Evolutionary conservation across 2,113 vertebrate species (phyloP).

Genomic region (Stomatorhinus ivindoensis): DNA sequence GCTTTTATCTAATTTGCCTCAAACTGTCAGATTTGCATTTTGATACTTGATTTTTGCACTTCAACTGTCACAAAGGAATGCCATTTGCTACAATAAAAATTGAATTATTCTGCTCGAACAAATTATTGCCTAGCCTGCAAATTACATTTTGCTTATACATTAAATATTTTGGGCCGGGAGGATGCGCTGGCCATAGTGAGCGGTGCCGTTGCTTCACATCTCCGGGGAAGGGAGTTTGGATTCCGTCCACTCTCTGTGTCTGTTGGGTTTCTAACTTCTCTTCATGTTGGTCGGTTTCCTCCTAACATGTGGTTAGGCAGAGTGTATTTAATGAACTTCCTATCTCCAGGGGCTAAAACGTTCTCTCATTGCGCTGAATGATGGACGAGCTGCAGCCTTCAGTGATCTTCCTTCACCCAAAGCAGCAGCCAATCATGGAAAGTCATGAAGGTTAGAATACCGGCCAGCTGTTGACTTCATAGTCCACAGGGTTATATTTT

Average conservation of each 20-base stretch:
- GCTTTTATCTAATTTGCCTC: slow-evolving; percentile 4
- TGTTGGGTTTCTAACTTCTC: not conserved
- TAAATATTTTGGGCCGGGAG: not conserved
- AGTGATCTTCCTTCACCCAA: not conserved
- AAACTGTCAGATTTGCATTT: slow-evolving; percentile 23
- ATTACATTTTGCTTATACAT: slow-evolving; percentile 1
- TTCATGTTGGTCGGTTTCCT: not conserved
- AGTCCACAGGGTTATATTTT: not conserved
- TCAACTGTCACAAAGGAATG: not conserved
- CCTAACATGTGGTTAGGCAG: not conserved
- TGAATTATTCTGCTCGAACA: not conserved
- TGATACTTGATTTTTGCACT: not conserved
- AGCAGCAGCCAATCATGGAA: not conserved
- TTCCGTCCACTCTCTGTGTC: not conserved
- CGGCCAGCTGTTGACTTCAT: not conserved
- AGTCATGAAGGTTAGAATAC: not conserved
- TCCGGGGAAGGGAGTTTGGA: not conserved
- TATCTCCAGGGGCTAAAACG: not conserved
- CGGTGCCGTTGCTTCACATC: not conserved
- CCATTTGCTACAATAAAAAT: not conserved
- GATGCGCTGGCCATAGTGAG: not conserved
- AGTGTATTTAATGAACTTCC: not conserved
- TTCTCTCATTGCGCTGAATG: not conserved
- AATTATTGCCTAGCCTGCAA: slow-evolving; percentile 4
- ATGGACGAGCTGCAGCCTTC: not conserved